Conservation (phyloP, 2,797 vertebrate genomes). For the Cephalopachus bancanus region DNA sequence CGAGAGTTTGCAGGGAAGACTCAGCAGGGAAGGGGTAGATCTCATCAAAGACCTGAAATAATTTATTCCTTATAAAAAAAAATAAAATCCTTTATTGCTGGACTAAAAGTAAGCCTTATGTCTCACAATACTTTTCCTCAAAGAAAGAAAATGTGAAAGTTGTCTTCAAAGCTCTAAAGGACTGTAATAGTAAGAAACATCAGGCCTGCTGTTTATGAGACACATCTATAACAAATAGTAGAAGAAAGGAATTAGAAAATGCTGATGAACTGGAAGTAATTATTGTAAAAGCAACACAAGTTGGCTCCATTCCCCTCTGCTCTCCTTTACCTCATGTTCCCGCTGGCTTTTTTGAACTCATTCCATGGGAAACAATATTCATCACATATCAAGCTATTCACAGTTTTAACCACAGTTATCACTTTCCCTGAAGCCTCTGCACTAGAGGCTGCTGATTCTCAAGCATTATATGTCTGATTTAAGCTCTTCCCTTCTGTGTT, state of each 20-base stretch:
- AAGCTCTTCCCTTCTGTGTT: not conserved
- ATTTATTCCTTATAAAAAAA: not conserved
- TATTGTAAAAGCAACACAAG: not conserved
- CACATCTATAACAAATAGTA: not conserved
- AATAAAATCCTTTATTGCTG: not conserved
- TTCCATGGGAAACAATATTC: not conserved
- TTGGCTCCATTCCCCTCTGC: not conserved
- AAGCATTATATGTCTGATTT: not conserved
- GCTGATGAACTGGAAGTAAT: not conserved
- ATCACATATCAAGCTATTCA: not conserved
- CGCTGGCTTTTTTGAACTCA: not conserved
- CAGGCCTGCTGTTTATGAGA: not conserved
- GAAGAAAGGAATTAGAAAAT: not conserved
- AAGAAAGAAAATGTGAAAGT: not conserved
- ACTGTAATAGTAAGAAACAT: not conserved
- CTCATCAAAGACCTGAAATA: not conserved
- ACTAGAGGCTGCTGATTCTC: not conserved
- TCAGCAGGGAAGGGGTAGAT: not conserved
- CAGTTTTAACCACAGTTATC: not conserved
- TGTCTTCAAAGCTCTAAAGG: constrained; percentile 30
- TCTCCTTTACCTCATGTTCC: not conserved
- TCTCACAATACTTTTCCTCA: not conserved
- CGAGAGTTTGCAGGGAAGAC: not conserved
- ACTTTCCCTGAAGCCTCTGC: not conserved
- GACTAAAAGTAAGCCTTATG: not conserved